Base-by-base conservation (phyloP, 2,888 invertebrate species). In the Limenitis camilla region DNA sequence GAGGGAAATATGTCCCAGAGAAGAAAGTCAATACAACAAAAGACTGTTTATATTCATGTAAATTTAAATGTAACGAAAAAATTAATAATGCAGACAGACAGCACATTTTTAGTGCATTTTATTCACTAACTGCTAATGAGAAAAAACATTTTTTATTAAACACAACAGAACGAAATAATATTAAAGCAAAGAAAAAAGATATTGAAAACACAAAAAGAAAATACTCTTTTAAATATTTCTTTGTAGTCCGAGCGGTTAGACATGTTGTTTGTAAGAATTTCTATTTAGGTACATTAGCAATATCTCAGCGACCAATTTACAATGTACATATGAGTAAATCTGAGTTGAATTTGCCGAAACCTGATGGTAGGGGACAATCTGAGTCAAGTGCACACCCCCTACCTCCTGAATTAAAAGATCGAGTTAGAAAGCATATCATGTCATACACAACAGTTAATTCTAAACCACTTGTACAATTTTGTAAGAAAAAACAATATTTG, bases 241-340 rank as follows among this genome's bases (percentile, higher is more conserved):
- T 87, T 44, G 48, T 75, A 43, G 69, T 86, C 0, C 66, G 82
- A 61, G 76, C 76, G 6, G 71, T 78, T 1, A 68, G 74, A 30
- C 72, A 81, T 61, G 75, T 71, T 0, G 86, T 87, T 0, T 87
- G 86, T 60, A 87, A 87, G 61, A 79, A 81, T 59, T 87, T 85
- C 55, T 87, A 84, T 58, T 74, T 87, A 63, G 86, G 85, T 1
- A 87, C 86, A 0, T 52, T 87, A 61, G 76, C 82, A 6, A 85
- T 87, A 68, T 87, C 86, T 0, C 86, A 86, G 52, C 84, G 84
- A 53, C 86, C 84, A 2, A 77, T 86, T 0, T 86, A 87, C 51
- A 86, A 85, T 66, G 86, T 87, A 1, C 86, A 87, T 67, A 71
- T 72, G 49, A 72, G 78, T 2, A 87, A 87, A 66, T 78, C 81